Evolutionary conservation across 2,888 invertebrate species (phyloP).

Genomic region (Scaptomyza polygonia): DNA sequence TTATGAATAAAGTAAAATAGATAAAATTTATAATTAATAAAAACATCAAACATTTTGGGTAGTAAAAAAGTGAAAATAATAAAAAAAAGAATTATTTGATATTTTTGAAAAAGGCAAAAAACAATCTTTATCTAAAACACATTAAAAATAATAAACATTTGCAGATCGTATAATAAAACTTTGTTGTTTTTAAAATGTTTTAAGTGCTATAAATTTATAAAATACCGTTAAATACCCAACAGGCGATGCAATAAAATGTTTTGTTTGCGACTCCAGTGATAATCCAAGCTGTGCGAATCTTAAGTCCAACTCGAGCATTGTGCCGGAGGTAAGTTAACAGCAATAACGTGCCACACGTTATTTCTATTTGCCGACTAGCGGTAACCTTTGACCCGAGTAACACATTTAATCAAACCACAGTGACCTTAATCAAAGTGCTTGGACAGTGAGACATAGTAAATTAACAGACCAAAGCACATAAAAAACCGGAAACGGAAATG

Average conservation of each 20-base stretch:
- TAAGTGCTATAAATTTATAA: neutral
- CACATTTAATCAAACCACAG: slow-evolving; percentile 36
- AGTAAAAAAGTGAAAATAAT: too few relatives aligned
- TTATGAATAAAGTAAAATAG: neutral
- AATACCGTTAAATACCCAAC: slow-evolving; percentile 36
- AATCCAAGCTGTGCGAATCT: slow-evolving; percentile 85
- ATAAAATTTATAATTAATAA: neutral
- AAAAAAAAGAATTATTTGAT: too few relatives aligned
- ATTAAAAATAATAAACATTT: too few relatives aligned
- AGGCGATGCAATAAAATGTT: slow-evolving; percentile 85
- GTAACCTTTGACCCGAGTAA: slow-evolving; percentile 34
- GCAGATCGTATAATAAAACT: neutral
- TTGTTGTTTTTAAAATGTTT: too few relatives aligned
- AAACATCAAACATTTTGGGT: too few relatives aligned
- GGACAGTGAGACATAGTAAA: slow-evolving; percentile 29
- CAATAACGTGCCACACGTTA: neutral
- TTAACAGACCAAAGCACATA: slow-evolving; percentile 50
- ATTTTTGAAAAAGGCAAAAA: too few relatives aligned
- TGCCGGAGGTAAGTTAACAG: slow-evolving; percentile 78
- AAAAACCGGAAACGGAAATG: slow-evolving; percentile 66
- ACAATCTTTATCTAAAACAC: too few relatives aligned
- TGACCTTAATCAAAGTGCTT: slow-evolving; percentile 61
- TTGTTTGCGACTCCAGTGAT: slow-evolving; percentile 86
- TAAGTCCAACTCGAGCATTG: slow-evolving; percentile 78
- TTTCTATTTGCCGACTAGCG: neutral